Base-by-base conservation (phyloP, 2,888 invertebrate genomes). In the Mallateleia sp. region DNA sequence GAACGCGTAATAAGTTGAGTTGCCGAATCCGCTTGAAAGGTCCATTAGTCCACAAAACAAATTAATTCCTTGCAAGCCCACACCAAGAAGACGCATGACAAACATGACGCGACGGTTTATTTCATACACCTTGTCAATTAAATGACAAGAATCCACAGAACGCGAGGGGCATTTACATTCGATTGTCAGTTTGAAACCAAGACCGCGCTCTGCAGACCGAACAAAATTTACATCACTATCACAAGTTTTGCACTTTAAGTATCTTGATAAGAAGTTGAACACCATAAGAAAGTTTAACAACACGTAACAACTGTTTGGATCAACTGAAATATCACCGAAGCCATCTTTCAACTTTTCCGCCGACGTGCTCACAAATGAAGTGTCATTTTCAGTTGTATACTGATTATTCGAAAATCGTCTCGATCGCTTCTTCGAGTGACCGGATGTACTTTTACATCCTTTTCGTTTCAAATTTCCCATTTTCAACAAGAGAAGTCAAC, bases 101-200 rank as follows among this genome's bases (percentile, higher is more conserved):
- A 38, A 38, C 38, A 38, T 38, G 38, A 38, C 8, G 11, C 11
- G 38, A 38, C 38, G 11, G 38, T 38, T 38, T 2, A 38, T 5
- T 38, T 38, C 6, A 11, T 38, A 38, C 2, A 11, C 5, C 11
- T 38, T 11, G 11, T 38, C 14, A 38, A 11, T 45, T 45, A 45
- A 45, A 45, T 45, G 45, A 45, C 45, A 45, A 45, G 18, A 45
- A n/a, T 2, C 2, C 45, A 45, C 45, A 45, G 45, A 45, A 45
- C n/a, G 45, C 45, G 45, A 45, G 18, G 88, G 89, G 78, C 89
- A 88, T 18, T 56, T 42, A 58, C 81, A 89, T 20, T n/a, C 47
- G 25, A 89, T 64, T 34, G 77, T 72, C 58, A 90, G 84, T 83
- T 90, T 88, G 47, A 90, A 91, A 45, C 89, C 88, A n/a, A 91